A percentile compares a stretch with the other conserved stretches of the same genome.
Evolutionary conservation across 53 echinoderm and acorn worm species (phyloP).

Genomic region (Zoroaster sp.): DNA sequence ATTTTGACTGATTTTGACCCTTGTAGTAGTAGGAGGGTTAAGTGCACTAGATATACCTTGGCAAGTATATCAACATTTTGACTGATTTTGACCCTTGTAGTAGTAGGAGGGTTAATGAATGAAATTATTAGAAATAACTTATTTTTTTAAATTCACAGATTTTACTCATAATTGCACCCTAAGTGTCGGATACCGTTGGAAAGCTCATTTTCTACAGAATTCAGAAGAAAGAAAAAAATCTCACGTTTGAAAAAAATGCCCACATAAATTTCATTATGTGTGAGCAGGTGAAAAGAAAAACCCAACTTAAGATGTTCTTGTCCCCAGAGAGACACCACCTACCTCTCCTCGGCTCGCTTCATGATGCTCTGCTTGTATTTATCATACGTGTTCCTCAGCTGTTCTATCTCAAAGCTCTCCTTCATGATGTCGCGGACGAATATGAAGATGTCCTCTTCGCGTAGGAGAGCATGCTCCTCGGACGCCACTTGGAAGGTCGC

Average conservation of each 20-base stretch:
- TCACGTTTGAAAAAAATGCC: background rate
- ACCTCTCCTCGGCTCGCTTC: conserved; percentile 59
- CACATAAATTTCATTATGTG: too few species aligned
- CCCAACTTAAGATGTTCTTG: background rate
- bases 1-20: too few species aligned
- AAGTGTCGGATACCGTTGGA: background rate
- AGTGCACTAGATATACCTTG: too few species aligned
- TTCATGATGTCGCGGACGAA: conserved; percentile 66
- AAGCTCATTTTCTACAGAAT: too few species aligned
- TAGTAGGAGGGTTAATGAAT: too few species aligned
- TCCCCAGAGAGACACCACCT: background rate
- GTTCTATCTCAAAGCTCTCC: conserved; percentile 65
- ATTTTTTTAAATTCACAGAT: background rate
- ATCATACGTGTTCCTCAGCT: conserved; percentile 70
- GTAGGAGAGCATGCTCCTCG: conserved; percentile 69
- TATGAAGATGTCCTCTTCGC: conserved; percentile 68
- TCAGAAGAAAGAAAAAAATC: background rate
- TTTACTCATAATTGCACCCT: background rate
- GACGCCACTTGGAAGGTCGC: conserved; percentile 68
- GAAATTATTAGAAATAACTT: too few species aligned
- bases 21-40: too few species aligned
- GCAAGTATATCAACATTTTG: too few species aligned
- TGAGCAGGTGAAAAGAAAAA: too few species aligned
- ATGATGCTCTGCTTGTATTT: conserved; percentile 59
- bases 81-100: too few species aligned